phyloP scores from a whole-genome alignment of 2,888 invertebrate genomes.

The Protula sp. region DNA sequence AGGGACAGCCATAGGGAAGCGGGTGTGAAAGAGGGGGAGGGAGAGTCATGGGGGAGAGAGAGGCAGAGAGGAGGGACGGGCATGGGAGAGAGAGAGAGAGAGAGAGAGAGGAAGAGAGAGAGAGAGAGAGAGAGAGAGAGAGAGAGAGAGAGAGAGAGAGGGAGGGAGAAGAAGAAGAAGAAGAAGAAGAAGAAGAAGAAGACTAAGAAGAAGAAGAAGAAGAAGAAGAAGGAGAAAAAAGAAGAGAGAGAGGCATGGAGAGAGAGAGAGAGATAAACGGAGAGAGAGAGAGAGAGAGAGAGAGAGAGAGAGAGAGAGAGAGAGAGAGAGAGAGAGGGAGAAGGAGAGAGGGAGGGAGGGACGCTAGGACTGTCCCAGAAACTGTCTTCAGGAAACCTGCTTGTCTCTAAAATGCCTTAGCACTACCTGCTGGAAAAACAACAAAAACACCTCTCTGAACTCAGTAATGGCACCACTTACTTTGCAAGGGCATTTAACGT shows the following conservation, averaged over 20 bases:
- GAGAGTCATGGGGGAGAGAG: slow-evolving; percentile 7
- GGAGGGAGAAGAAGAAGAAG: slow-evolving; percentile 16
- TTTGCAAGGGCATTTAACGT: too few species aligned
- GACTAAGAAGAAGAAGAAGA: slow-evolving; percentile 18
- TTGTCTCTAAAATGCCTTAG: too few species aligned
- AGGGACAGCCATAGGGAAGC: slow-evolving; percentile 4
- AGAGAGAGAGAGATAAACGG: too few species aligned
- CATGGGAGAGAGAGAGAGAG: slow-evolving; percentile 14
- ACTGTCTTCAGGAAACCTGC: too few species aligned
- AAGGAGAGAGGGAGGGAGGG: slow-evolving; percentile 9
- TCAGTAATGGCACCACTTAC: too few species aligned
- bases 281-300: slow-evolving; percentile 18
- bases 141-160: slow-evolving; percentile 17
- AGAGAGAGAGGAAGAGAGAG: slow-evolving; percentile 7
- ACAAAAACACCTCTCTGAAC: too few species aligned
- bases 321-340: slow-evolving; percentile 13
- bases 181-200: slow-evolving; percentile 16
- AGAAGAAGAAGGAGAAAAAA: slow-evolving; percentile 17
- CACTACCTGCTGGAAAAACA: too few species aligned
- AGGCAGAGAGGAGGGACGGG: slow-evolving; percentile 11
- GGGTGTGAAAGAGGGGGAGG: slow-evolving; percentile 2
- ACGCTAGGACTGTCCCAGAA: too few species aligned
- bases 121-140: slow-evolving; percentile 11
- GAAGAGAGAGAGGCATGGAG: too few species aligned
- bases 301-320: slow-evolving; percentile 14